Evolutionary conservation across 2,113 vertebrate species (phyloP).

Genomic region (Pardalotus punctatus): DNA sequence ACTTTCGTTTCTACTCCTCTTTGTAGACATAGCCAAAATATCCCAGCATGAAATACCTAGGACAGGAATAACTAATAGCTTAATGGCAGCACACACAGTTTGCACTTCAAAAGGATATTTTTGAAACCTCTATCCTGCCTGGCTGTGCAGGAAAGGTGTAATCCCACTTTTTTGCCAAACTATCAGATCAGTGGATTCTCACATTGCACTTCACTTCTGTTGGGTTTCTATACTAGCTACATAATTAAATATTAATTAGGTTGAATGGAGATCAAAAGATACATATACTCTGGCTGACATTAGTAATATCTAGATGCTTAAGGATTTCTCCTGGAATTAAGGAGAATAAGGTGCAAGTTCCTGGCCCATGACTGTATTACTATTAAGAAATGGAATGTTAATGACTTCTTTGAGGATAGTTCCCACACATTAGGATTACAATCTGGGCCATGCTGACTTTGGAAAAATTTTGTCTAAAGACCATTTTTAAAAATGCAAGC

Average conservation of each 20-base stretch:
- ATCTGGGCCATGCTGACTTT: not conserved
- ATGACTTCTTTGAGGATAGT: not conserved
- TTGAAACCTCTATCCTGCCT: not conserved
- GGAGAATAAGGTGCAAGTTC: not conserved
- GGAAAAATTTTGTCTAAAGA: not conserved
- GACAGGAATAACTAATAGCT: not conserved
- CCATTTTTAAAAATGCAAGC: not conserved
- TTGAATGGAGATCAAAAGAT: not conserved
- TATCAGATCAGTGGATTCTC: not conserved
- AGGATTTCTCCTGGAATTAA: not conserved
- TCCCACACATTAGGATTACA: not conserved
- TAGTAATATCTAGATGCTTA: not conserved
- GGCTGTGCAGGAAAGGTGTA: not conserved
- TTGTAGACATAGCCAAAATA: not conserved
- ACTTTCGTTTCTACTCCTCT: not conserved
- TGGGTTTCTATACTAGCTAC: not conserved
- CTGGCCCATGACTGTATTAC: not conserved
- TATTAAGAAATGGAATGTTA: not conserved
- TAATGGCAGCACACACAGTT: not conserved
- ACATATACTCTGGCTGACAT: not conserved
- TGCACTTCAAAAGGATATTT: not conserved
- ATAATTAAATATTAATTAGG: not conserved
- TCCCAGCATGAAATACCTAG: not conserved
- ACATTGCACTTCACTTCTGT: not conserved
- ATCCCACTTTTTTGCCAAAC: not conserved